Percentiles rank a stretch among this genome's conserved stretches.
Evolutionary conservation across 2,113 vertebrate species (phyloP).

Genomic region (Tachycineta bicolor): DNA sequence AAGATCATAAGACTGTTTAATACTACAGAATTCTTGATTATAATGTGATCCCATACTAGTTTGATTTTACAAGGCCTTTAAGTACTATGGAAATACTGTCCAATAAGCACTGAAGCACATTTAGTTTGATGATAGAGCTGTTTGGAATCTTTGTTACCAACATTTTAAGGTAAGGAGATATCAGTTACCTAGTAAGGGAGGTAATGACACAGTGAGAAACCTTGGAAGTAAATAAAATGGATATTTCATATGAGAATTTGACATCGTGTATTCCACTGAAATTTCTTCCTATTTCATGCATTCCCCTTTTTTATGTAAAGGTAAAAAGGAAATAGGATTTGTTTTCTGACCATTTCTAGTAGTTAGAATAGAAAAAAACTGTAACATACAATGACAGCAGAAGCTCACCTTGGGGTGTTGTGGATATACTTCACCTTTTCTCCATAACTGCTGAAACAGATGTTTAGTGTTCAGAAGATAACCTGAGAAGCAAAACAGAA

Average conservation of each 20-base stretch:
- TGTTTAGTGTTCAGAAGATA: background rate
- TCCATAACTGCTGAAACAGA: background rate
- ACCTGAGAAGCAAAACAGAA: background rate
- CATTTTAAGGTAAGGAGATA: background rate
- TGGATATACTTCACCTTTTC: background rate
- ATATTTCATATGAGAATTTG: background rate
- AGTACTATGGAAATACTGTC: background rate
- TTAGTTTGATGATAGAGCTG: background rate
- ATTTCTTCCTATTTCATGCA: background rate
- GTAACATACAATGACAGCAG: background rate
- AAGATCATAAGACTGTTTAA: background rate
- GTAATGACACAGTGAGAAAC: background rate
- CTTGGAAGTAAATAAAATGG: background rate
- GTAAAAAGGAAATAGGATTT: background rate
- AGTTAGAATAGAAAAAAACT: background rate
- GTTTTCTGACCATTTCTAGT: background rate
- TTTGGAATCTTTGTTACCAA: background rate
- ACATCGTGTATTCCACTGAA: background rate
- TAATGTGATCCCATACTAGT: background rate
- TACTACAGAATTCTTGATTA: background rate
- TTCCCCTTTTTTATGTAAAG: background rate
- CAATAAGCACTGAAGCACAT: background rate
- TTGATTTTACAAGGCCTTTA: background rate
- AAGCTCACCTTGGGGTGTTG: background rate
- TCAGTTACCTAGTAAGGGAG: background rate